These are phyloP conservation scores for Phytoseiulus persimilis DNA, from an alignment of 2,888 invertebrate genomes.

Conservation along the genomic window DNA sequence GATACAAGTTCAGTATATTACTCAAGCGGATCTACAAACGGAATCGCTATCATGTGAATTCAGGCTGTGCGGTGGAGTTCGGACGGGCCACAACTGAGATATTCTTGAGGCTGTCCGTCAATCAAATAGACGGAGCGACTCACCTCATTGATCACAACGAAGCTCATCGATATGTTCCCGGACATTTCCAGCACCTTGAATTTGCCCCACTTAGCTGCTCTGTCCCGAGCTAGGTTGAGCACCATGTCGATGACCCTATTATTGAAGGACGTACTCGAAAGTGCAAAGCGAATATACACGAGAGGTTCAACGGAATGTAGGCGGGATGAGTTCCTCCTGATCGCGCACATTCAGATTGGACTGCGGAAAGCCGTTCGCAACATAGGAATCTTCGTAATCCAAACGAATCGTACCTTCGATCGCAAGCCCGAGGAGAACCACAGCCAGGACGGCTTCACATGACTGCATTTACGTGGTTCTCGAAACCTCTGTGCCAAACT, in stretches of 20 bases:
- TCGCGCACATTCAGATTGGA: background rate
- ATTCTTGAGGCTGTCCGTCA: no score
- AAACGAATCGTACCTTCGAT: no score
- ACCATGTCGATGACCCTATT: background rate
- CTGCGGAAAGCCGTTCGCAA: no score
- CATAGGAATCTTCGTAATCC: no score
- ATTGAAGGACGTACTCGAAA: background rate
- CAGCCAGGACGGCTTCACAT: no score
- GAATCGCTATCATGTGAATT: no score
- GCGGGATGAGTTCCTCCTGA: background rate
- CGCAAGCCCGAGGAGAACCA: no score
- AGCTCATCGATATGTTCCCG: background rate
- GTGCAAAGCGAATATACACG: background rate
- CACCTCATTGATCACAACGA: background rate
- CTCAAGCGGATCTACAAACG: background rate
- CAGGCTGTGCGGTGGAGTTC: no score
- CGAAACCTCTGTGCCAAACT: no score
- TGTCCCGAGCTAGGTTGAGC: background rate
- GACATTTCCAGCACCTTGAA: background rate
- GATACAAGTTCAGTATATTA: constrained; percentile 6
- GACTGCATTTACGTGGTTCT: no score
- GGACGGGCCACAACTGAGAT: no score
- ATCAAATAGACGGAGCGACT: no score
- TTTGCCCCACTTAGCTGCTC: background rate
- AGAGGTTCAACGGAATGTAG: background rate